phyloP scores from a whole-genome alignment of 2,888 invertebrate species.

The Galerucella calmariensis region DNA sequence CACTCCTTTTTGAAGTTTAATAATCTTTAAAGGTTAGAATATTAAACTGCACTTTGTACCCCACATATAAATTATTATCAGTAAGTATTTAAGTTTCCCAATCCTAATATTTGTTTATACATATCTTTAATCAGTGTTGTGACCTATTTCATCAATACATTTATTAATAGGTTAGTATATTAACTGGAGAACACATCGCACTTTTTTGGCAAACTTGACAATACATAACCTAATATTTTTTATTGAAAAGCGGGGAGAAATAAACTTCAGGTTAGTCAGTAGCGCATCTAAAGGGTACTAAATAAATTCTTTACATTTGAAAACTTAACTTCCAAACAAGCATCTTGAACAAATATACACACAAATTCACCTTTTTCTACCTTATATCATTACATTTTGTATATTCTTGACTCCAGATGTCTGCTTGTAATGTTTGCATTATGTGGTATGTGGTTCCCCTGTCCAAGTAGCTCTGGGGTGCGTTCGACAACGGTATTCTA shows the following conservation, averaged over 20 bases:
- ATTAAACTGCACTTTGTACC: constrained; percentile 53
- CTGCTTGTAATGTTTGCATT: too few relatives aligned
- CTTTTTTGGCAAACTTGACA: constrained; percentile 23
- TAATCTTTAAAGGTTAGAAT: constrained; percentile 52
- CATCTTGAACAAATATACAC: too few relatives aligned
- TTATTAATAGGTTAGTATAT: constrained; percentile 30
- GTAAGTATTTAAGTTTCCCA: constrained; percentile 34
- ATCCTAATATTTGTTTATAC: constrained; percentile 39
- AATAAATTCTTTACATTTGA: too few relatives aligned
- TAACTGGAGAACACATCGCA: neutral
- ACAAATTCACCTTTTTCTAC: too few relatives aligned
- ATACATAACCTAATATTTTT: constrained; percentile 33
- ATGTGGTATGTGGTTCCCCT: too few relatives aligned
- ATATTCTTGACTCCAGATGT: too few relatives aligned
- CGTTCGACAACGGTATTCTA: too few relatives aligned
- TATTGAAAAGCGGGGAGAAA: constrained; percentile 6
- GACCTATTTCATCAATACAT: constrained; percentile 40
- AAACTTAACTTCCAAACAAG: too few relatives aligned
- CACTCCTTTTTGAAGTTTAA: constrained; percentile 31
- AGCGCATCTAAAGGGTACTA: neutral
- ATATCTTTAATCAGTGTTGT: constrained; percentile 40
- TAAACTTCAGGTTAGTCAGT: neutral
- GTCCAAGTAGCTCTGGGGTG: too few relatives aligned
- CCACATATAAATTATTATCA: constrained; percentile 43
- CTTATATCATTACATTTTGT: too few relatives aligned